Evolutionary conservation across 2,797 vertebrate species (phyloP).

Genomic region (Phalanger gymnotis): DNA sequence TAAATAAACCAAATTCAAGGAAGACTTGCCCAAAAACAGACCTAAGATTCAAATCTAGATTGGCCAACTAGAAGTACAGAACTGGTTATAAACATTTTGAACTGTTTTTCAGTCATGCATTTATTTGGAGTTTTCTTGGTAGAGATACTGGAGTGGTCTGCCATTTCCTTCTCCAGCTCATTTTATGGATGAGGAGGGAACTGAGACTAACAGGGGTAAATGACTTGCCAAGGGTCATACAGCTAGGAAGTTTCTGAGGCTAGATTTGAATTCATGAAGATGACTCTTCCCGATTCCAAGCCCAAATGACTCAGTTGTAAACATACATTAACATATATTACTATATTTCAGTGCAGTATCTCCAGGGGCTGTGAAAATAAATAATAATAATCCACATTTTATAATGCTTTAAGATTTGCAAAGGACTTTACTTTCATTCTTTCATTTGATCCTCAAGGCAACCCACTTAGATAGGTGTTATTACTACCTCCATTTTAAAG

Average conservation of each 20-base stretch:
- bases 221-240: not conserved
- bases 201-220: not conserved
- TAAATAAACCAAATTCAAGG: not conserved
- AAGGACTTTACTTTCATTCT: not conserved
- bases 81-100: not conserved
- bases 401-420: not conserved
- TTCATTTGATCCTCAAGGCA: not conserved
- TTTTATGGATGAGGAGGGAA: not conserved
- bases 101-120: not conserved
- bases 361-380: not conserved
- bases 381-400: not conserved
- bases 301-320: not conserved
- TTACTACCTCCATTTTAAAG: not conserved
- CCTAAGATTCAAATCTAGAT: not conserved
- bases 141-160: not conserved
- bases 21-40: not conserved
- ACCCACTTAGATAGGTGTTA: not conserved
- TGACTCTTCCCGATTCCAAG: too few relatives aligned
- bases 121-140: not conserved
- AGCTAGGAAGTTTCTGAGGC: not conserved
- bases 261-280: not conserved
- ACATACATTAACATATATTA: not conserved
- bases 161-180: not conserved
- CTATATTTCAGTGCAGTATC: not conserved
- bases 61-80: not conserved